These are phyloP conservation scores for Orientallactaga bullata DNA, from an alignment of 2,113 vertebrate species.

Conservation along the genomic window DNA sequence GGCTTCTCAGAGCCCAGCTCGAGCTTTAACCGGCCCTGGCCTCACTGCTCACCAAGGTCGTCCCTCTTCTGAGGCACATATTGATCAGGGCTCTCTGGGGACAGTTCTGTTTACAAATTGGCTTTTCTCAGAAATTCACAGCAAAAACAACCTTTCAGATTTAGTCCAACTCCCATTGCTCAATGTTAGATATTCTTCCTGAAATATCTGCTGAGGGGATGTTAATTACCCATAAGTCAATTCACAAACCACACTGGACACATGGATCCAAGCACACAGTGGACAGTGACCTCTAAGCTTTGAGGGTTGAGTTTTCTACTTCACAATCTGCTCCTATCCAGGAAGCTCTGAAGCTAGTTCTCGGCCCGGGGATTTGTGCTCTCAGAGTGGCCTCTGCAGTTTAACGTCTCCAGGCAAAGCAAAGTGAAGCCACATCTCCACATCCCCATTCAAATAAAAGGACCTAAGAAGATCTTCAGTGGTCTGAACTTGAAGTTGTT, in stretches of 20 bases:
- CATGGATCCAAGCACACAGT: neutral
- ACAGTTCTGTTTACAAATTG: constrained; percentile 49
- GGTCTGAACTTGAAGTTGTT: constrained; percentile 46
- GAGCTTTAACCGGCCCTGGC: neutral
- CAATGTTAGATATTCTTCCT: constrained; percentile 54
- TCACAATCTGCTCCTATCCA: neutral
- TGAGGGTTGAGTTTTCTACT: neutral
- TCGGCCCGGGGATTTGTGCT: neutral
- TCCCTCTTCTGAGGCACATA: neutral
- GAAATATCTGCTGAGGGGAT: constrained; percentile 16
- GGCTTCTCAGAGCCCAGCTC: neutral
- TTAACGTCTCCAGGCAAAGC: constrained; percentile 8
- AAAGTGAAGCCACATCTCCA: constrained; percentile 1
- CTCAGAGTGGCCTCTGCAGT: neutral
- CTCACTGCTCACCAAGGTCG: neutral
- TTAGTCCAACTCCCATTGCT: constrained; percentile 57
- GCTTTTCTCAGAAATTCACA: constrained; percentile 70
- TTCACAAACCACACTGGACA: constrained; percentile 12
- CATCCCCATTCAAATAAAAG: constrained; percentile 30
- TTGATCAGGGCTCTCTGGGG: constrained; percentile 37
- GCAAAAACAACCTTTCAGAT: constrained; percentile 57
- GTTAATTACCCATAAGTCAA: constrained; percentile 43
- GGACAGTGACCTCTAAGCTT: neutral
- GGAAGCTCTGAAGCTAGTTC: neutral
- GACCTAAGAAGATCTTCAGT: constrained; percentile 54